Conservation (phyloP, 2,113 vertebrate genomes). For the Chaenocephalus aceratus region DNA sequence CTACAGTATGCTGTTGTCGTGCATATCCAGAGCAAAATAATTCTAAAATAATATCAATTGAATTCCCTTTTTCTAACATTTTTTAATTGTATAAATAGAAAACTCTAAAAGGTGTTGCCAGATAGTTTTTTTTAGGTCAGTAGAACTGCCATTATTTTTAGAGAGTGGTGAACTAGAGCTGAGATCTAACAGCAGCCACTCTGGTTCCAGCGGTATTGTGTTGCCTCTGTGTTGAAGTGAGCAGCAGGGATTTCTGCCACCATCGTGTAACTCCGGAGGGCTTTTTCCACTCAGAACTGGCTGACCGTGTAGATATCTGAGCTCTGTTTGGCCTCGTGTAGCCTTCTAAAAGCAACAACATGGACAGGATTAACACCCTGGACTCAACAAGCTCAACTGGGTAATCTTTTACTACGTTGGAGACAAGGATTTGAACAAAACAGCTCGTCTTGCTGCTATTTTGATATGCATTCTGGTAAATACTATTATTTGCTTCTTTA, state of each 20-base stretch:
- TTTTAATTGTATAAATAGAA: neutral
- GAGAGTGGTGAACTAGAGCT: constrained; percentile 22
- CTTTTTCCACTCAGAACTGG: constrained; percentile 60
- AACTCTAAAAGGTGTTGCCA: neutral
- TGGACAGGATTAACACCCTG: constrained; percentile 26
- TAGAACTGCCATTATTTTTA: constrained; percentile 10
- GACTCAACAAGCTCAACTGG: constrained; percentile 14
- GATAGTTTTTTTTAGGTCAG: neutral
- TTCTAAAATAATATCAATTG: neutral
- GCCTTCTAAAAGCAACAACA: constrained; percentile 39
- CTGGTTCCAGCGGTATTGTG: constrained; percentile 37
- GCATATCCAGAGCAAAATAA: neutral
- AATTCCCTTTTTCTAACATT: neutral
- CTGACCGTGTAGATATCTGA: constrained; percentile 40
- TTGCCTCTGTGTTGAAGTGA: constrained; percentile 45
- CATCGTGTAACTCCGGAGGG: constrained; percentile 51
- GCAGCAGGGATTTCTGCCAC: constrained; percentile 51
- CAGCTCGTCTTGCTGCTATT: neutral
- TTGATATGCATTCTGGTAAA: neutral
- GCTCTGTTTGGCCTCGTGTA: constrained; percentile 37
- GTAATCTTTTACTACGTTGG: neutral
- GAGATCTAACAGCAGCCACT: constrained; percentile 31
- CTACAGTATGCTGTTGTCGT: neutral
- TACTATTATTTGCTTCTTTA: neutral
- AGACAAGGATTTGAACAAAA: neutral